Percentiles rank a stretch among this genome's conserved stretches.
Evolutionary conservation across 2,797 vertebrate species (phyloP).

Genomic region (Hydrolagus colliei): DNA sequence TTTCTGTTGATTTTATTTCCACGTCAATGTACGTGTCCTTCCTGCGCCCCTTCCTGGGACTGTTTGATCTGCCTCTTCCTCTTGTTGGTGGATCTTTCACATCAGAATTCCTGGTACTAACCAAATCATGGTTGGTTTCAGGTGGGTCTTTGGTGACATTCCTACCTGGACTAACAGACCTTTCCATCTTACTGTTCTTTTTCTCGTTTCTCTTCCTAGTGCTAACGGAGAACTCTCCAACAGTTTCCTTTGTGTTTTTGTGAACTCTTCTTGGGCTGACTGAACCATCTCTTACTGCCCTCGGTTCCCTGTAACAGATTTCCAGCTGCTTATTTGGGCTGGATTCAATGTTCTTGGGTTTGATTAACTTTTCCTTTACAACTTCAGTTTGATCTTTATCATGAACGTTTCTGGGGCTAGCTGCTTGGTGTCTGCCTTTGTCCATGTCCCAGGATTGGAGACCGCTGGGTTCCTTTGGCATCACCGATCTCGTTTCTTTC

Average conservation of each 20-base stretch:
- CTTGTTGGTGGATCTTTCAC: conserved; percentile 42
- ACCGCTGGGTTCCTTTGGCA: neutral
- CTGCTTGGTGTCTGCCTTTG: conserved; percentile 20
- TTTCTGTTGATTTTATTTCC: conserved; percentile 41
- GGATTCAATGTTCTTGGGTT: no score
- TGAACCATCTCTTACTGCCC: neutral
- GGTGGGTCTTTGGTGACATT: conserved; percentile 46
- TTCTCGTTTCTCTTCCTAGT: conserved; percentile 41
- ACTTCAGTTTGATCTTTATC: conserved; percentile 42
- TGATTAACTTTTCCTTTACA: conserved; percentile 42
- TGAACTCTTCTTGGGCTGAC: conserved; percentile 25
- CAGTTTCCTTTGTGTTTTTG: conserved; percentile 37
- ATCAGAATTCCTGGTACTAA: neutral
- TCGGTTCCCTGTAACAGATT: no score
- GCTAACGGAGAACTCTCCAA: conserved; percentile 38
- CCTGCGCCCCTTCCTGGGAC: conserved; percentile 61
- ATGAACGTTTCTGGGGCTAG: conserved; percentile 48
- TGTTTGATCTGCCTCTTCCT: conserved; percentile 49
- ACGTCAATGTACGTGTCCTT: conserved; percentile 44
- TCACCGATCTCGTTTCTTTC: neutral
- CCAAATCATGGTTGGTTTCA: conserved; percentile 30
- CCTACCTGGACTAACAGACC: conserved; percentile 45
- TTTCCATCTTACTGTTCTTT: conserved; percentile 36
- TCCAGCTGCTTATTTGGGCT: no score
- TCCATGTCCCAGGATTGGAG: neutral